Base-by-base conservation (phyloP, 2,888 invertebrate species). In the Nephrotoma flavescens region DNA sequence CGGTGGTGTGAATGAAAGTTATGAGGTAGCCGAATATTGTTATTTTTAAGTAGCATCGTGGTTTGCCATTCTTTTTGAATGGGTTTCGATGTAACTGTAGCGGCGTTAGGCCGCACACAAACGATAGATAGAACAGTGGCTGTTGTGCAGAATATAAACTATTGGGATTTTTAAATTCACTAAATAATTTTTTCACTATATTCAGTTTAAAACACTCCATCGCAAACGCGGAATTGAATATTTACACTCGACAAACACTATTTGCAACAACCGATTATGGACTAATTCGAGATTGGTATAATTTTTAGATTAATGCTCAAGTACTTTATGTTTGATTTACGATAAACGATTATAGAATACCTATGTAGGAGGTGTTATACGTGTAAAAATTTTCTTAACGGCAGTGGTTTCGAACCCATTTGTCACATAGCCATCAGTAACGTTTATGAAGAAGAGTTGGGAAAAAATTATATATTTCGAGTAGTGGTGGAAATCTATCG, bases 21-120 rank as follows among this genome's bases (percentile, higher is more conserved):
- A 90, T 89, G 0, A 89, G 88, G 85, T 90, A 89, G 3, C 90
- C 90, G 31, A 89, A 89, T 0, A 88, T 89, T 2, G 90, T 89
- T 15, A 89, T 89, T 88, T 90, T 88, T 12, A 91, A 87, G 52
- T 89, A 45, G 42, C 84, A 84, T 12, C 42, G 41, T 19, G 31
- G 19, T 9, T 31, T 41, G 7, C 86, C 86, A 47, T 31, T 31
- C 11, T 31, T 71, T 71, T 71, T 71, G 9, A 71, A 71, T 12
- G n/a, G 41, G 45, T 19, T 44, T 0, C 90, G 90, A 3, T 71
- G 87, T 6, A 91, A 87, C 0, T 90, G 89, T 45, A 92, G 89
- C 0, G 91, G 92, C 11, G 91, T 91, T 44, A 91, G 45, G 0
- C 91, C 91, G 11, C 91, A 88, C 0, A 91, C 6, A 86, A 89